Conservation (phyloP, 1,140 invertebrate genomes). For the Cydia splendana region DNA sequence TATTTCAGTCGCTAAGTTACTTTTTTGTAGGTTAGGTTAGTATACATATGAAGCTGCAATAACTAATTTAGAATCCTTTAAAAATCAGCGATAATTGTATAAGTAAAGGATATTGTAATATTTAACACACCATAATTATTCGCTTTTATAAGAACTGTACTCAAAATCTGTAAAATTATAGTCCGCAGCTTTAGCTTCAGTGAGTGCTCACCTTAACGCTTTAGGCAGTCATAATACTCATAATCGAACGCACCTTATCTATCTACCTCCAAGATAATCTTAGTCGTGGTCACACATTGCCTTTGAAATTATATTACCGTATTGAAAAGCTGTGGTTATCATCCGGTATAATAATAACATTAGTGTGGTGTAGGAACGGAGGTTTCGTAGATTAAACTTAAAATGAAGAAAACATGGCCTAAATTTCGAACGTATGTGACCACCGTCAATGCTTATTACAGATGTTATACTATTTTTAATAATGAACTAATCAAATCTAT, state of each 20-base stretch:
- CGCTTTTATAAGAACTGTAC: no score
- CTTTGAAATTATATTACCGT: constrained; percentile 65
- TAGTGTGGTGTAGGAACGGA: constrained; percentile 58
- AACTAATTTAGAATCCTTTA: no score
- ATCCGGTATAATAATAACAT: constrained; percentile 72
- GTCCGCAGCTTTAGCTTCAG: not conserved
- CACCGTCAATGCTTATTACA: no score
- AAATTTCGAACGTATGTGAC: not conserved
- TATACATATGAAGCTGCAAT: no score
- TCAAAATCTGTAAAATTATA: no score
- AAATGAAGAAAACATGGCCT: not conserved
- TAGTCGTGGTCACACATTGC: constrained; percentile 45
- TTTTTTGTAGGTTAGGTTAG: no score
- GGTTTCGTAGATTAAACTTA: constrained; percentile 16
- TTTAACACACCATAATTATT: no score
- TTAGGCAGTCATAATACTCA: constrained; percentile 38
- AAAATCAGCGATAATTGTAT: no score
- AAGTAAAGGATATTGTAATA: no score
- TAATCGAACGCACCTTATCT: constrained; percentile 40
- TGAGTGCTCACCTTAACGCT: not conserved
- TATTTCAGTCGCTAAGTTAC: no score
- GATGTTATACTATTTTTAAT: no score
- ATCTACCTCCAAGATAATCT: constrained; percentile 48
- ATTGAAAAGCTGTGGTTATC: constrained; percentile 59
- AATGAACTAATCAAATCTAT: no score